Evolutionary conservation across 2,888 invertebrate species (phyloP), one percentile per base, ranked within the genome.

Genomic region (Tuberolachnus salignus): DNA sequence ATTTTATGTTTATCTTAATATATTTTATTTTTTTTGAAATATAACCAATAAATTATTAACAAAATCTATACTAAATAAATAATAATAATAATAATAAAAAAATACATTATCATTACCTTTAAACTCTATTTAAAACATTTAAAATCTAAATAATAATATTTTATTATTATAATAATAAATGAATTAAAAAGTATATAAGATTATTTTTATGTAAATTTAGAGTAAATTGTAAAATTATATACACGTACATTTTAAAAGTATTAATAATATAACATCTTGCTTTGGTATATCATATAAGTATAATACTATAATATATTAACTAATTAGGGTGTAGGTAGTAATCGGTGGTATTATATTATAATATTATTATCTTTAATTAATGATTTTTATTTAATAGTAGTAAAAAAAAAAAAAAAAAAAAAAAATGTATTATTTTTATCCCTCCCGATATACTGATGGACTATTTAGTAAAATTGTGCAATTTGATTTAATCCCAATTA

Each of bases 141-240:
- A 78, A 78, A 66, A 55, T 34, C 3, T 44, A 74, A 63, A 74
- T 6, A 44, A 34, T 46, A 34, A 34, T 34, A 34, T 4, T 34
- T 4, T 34, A 4, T 67, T 67, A 66, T 4, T 34, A 34, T 34
- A 4, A 75, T 67, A 66, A 74, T 78, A 78, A 78, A 78, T 78
- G 78, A 69, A 78, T 69, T 78, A 74, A 74, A 34, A 74, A 74
- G 46, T 64, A 78, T 78, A 78, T 78, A 69, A 78, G 78, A 78
- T 78, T 78, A 78, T 78, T 78, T 78, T 78, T 78, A 61, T 78
- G 78, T 78, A 78, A 69, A 78, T 69, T 78, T 78, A 69, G 78
- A 69, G 34, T 78, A 78, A 78, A 66, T 67, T 69, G 66, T 78
- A 78, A 78, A 69, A 59, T 66, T 66, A 75, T 34, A 34, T 55